Base-by-base conservation (phyloP, 2,113 vertebrate species). In the Arothron firmamentum region DNA sequence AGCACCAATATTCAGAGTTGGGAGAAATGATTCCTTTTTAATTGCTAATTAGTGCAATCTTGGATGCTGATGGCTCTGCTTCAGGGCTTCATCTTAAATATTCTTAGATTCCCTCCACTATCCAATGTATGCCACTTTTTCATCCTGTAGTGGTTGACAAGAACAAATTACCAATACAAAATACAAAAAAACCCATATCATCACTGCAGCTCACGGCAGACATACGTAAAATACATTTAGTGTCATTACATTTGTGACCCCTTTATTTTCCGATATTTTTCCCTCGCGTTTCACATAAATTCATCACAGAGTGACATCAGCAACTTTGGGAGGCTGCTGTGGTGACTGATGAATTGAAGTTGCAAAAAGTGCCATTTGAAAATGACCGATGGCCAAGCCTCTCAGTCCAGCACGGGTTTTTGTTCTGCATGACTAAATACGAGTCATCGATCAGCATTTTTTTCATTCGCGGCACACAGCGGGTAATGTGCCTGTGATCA, bases 401-500 rank as follows among this genome's bases (percentile, higher is more conserved):
- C 72, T 82, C 56, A 55, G 71, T 59, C 74, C 55, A 55, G 49
- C 59, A 69, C 56, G 18, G 38, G 48, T 54, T 56, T 72, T 78
- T 77, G 65, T 77, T 74, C 48, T 54, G 59, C 64, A 62, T 62
- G 76, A 81, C 80, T 74, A 78, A 70, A 56, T 66, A 43, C 9
- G 4, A 65, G 52, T 66, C 59, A 78, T 84, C 74, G 77, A 77
- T 85, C 83, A 80, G 78, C 72, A 74, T 74, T 77, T 84, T 13
- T 71, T 74, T 62, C 72, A 62, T 81, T 56, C 59, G 71, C 74
- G 80, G 71, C 64, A 14, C 59, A 45, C 25, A n/a, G 43, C 50
- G 38, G 57, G 65, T 84, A 79, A 85, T 75, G 34, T 77, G 58
- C 77, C 73, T 61, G 65, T 78, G 77, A 79, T 77, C 54, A n/a